phyloP scores from a whole-genome alignment of 2,113 vertebrate genomes.

The Scomber scombrus region DNA sequence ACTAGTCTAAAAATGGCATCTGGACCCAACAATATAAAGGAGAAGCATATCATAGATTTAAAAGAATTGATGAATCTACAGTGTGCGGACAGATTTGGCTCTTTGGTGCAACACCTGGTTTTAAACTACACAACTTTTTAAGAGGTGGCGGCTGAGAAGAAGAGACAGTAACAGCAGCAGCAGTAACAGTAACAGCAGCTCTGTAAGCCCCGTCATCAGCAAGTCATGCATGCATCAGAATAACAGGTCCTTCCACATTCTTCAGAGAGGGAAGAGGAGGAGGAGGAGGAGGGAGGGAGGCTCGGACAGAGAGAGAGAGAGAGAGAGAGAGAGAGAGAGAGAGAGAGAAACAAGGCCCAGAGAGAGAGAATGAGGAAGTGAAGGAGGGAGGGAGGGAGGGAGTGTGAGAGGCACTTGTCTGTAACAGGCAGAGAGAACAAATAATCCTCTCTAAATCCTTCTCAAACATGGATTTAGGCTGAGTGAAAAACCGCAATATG shows the following conservation, averaged over 20 bases:
- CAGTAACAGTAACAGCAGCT: too few relatives aligned
- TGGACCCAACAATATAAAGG: too few relatives aligned
- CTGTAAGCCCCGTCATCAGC: slow-evolving; percentile 45
- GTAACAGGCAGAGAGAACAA: slow-evolving; percentile 49
- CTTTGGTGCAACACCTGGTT: too few relatives aligned
- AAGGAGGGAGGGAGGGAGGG: slow-evolving; percentile 32
- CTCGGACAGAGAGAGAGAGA: slow-evolving; percentile 9
- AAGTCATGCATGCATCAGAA: slow-evolving; percentile 69
- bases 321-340: neutral
- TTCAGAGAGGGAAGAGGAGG: slow-evolving; percentile 49
- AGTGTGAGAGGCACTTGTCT: slow-evolving; percentile 27
- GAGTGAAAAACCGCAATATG: slow-evolving; percentile 1
- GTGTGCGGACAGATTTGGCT: too few relatives aligned
- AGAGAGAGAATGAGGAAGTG: slow-evolving; percentile 65
- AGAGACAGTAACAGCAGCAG: too few relatives aligned
- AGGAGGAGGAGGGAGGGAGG: slow-evolving; percentile 15
- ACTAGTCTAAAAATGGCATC: too few relatives aligned
- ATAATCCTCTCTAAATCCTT: slow-evolving; percentile 54
- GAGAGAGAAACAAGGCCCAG: slow-evolving; percentile 18
- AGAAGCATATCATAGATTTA: too few relatives aligned
- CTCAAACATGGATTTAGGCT: slow-evolving; percentile 43
- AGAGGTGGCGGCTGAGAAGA: too few relatives aligned
- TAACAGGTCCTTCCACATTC: slow-evolving; percentile 84
- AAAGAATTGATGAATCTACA: too few relatives aligned
- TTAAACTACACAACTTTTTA: too few relatives aligned